These are phyloP conservation scores for Lasioglossum baleicum DNA, from an alignment of 1,140 invertebrate species.

Conservation along the genomic window DNA sequence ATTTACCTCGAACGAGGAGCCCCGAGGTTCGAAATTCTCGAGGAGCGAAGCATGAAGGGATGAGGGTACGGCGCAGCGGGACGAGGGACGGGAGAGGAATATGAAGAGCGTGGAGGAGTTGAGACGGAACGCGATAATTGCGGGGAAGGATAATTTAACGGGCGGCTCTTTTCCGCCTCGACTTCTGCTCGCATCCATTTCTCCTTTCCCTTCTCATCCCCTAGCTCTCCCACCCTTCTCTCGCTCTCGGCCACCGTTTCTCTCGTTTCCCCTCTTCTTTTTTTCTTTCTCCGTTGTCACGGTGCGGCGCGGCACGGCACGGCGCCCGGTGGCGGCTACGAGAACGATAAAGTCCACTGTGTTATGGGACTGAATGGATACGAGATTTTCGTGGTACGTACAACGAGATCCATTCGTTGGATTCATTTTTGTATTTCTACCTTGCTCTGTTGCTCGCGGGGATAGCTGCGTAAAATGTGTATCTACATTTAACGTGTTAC, in stretches of 20 bases:
- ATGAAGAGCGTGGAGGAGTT: slow-evolving; percentile 52
- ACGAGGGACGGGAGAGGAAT: slow-evolving; percentile 30
- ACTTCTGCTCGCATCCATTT: slow-evolving; percentile 43
- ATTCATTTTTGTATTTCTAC: not conserved
- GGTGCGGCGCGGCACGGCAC: not conserved
- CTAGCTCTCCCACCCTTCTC: slow-evolving; percentile 29
- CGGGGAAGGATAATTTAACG: slow-evolving; percentile 69
- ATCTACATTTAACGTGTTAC: no score
- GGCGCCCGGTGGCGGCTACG: not conserved
- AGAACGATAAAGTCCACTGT: slow-evolving; percentile 5
- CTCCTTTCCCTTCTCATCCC: slow-evolving; percentile 1
- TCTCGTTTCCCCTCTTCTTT: slow-evolving; percentile 16
- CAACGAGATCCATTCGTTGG: not conserved
- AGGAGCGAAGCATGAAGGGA: not conserved
- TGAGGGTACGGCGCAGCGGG: not conserved
- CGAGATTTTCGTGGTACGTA: slow-evolving; percentile 3
- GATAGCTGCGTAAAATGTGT: no score
- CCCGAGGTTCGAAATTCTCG: slow-evolving; percentile 28
- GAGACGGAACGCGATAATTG: slow-evolving; percentile 70
- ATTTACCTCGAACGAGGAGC: slow-evolving; percentile 36
- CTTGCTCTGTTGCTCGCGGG: no score
- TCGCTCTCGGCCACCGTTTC: slow-evolving; percentile 31
- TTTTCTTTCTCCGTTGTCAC: slow-evolving; percentile 16
- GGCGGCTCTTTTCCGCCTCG: slow-evolving; percentile 61
- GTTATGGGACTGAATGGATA: not conserved